Conservation (phyloP, 2,888 invertebrate genomes). For the Galerucella pusilla region DNA sequence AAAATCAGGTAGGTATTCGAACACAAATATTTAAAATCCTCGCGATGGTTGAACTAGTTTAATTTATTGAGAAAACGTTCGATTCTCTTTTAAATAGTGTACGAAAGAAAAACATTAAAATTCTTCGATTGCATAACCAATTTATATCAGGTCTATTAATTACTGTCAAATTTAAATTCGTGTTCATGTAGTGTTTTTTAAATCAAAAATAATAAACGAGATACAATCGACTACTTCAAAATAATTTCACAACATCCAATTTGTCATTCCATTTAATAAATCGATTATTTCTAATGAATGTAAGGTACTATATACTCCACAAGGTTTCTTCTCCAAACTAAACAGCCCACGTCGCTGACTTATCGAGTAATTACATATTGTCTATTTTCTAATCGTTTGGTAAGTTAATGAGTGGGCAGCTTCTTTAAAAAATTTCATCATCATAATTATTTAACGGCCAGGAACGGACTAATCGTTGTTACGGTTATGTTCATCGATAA, state of each 20-base stretch:
- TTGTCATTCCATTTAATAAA: constrained; percentile 32
- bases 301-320: constrained; percentile 1
- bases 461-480: background rate
- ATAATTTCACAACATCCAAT: constrained; percentile 23
- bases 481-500: background rate
- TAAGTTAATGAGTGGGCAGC: constrained; percentile 15
- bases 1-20: too few relatives aligned
- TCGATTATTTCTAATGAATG: constrained; percentile 33
- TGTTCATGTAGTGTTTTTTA: background rate
- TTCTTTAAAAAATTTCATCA: constrained; percentile 37
- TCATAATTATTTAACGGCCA: constrained; percentile 9
- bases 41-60: too few relatives aligned
- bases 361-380: constrained; percentile 28
- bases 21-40: too few relatives aligned
- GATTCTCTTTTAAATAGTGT: background rate
- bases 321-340: constrained; percentile 1
- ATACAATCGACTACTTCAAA: constrained; percentile 20
- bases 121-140: background rate
- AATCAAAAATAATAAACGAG: constrained; percentile 14
- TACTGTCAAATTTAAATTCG: constrained; percentile 18
- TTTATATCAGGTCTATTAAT: constrained; percentile 4
- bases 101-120: background rate
- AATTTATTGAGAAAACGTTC: background rate
- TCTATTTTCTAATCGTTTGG: constrained; percentile 39
- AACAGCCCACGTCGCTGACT: constrained; percentile 24